These are phyloP conservation scores for Eufriesea mexicana DNA, from an alignment of 1,140 invertebrate genomes.

Conservation along the genomic window DNA sequence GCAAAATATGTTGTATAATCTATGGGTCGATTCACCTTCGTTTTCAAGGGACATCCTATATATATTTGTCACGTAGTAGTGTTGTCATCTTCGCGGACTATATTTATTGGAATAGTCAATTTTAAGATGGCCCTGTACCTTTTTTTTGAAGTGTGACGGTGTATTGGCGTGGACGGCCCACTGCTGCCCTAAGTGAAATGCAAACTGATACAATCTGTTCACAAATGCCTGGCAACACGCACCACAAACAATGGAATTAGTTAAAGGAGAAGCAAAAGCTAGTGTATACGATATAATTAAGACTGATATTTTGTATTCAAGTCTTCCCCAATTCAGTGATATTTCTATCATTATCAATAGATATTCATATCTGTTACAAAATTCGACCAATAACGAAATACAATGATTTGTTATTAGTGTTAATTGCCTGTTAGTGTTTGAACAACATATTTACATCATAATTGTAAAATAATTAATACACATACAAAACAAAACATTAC, in stretches of 20 bases:
- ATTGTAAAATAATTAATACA: not conserved
- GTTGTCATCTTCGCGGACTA: slow-evolving; percentile 6
- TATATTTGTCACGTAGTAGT: not conserved
- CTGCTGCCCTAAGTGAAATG: slow-evolving; percentile 92
- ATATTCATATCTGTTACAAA: not conserved
- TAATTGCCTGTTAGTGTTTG: not conserved
- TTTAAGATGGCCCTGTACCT: slow-evolving; percentile 79
- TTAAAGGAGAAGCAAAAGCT: slow-evolving; percentile 76
- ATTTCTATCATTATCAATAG: not conserved
- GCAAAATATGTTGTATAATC: too few relatives aligned
- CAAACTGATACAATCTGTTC: slow-evolving; percentile 87
- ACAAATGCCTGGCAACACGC: slow-evolving; percentile 83
- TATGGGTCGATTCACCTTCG: too few relatives aligned
- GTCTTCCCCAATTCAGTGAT: not conserved
- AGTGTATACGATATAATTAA: slow-evolving; percentile 59
- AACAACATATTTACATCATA: not conserved
- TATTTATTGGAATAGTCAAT: not conserved
- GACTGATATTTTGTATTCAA: slow-evolving; percentile 3
- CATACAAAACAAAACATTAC: not conserved
- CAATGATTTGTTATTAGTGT: not conserved
- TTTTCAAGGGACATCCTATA: not conserved
- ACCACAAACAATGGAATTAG: slow-evolving; percentile 82
- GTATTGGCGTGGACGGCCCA: slow-evolving; percentile 87
- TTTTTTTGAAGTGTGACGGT: slow-evolving; percentile 86
- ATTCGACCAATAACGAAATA: not conserved